Evolutionary conservation across 2,888 invertebrate species (phyloP), one percentile per base, ranked within the genome.

Genomic region (Micropterix aruncella): DNA sequence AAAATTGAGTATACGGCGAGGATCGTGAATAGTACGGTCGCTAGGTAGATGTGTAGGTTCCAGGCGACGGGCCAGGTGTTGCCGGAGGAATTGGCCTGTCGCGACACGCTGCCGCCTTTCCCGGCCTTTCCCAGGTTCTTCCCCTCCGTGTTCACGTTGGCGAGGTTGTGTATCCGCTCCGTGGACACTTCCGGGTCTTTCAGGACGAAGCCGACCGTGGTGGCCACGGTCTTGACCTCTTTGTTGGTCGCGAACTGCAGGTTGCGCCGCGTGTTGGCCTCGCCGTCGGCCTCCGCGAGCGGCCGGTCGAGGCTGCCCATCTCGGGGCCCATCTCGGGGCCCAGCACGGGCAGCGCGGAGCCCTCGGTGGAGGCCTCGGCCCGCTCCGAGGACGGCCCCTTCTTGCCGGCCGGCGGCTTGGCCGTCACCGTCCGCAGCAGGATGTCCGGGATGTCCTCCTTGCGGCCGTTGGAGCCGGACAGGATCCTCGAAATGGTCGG

Each of bases 41-140:
- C 84, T 37, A 88, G 65, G 65, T 93, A 94, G 3, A 93, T 83
- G 59, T 94, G 93, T 5, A 92, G 77, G 56, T 91, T 87, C 93
- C 92, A 93, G 2, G 89, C 90, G 51, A 88, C 81, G 0, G 83
- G 77, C 83, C 88, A 87, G 0, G 83, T 82, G 1, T 70, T 70
- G 2, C 74, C 74, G 12, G 58, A 47, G 4, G 60, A 57, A 52
- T 60, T 57, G n/a, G 56, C 54, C 1, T 73, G 65, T 15, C 71
- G 61, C 51, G 70, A 70, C 3, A 60, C 56, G 0, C 66, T 62
- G 1, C 62, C 65, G 4, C 44, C 46, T 42, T 54, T 61, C 19
- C 56, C 61, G 0, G 59, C 48, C 45, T 70, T 67, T 46, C 68
- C 67, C 19, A 65, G 50, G 16, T 62, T 60, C 53, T 70, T 71